A percentile compares a stretch with the other conserved stretches of the same genome.
phyloP scores from a whole-genome alignment of 2,113 vertebrate genomes.

The Sterna hirundo region DNA sequence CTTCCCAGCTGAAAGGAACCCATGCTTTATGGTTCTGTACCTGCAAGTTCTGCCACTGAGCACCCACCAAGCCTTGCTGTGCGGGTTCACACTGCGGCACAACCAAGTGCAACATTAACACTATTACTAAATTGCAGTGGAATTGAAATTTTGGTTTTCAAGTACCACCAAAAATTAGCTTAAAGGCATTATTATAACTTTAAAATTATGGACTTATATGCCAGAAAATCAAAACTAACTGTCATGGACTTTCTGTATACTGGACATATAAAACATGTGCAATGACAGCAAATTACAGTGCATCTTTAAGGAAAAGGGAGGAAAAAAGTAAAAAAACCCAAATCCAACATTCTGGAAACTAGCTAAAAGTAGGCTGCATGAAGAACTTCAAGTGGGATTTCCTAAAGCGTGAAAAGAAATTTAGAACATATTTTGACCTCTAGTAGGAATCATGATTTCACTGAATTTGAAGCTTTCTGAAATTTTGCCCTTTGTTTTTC shows the following conservation, averaged over 20 bases:
- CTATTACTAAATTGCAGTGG: background rate
- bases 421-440: background rate
- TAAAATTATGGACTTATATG: background rate
- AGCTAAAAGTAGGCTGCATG: background rate
- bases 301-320: background rate
- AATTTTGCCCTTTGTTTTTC: background rate
- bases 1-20: background rate
- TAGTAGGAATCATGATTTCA: background rate
- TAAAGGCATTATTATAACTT: background rate
- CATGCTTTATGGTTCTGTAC: background rate
- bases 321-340: no score
- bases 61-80: background rate
- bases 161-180: background rate
- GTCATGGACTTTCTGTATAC: background rate
- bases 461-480: background rate
- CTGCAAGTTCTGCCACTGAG: background rate
- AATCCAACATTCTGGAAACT: background rate
- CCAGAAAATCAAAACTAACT: background rate
- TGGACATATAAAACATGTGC: background rate
- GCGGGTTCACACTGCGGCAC: background rate
- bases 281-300: background rate
- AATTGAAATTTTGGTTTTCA: background rate
- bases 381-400: background rate
- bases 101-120: background rate
- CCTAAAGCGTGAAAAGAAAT: background rate